phyloP scores from a whole-genome alignment of 1,140 invertebrate species.

The Thaumetopoea pityocampa region DNA sequence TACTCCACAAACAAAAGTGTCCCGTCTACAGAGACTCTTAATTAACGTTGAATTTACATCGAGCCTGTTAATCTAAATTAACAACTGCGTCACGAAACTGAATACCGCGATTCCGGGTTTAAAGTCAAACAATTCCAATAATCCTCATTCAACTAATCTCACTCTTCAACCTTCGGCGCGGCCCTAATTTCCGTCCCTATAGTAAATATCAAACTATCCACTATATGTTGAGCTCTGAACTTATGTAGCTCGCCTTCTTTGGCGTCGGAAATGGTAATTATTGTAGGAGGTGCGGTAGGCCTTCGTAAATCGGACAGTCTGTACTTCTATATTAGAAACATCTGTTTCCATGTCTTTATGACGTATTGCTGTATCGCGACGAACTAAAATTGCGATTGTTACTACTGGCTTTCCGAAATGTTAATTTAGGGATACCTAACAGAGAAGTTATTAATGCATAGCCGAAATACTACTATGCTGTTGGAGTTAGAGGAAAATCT shows the following conservation, averaged over 20 bases:
- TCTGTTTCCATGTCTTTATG: constrained; percentile 21
- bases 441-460: too few relatives aligned
- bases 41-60: constrained; percentile 14
- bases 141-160: constrained; percentile 27
- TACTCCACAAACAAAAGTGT: too few relatives aligned
- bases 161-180: constrained; percentile 21
- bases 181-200: constrained; percentile 27
- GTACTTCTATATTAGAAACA: constrained; percentile 18
- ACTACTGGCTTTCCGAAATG: too few relatives aligned
- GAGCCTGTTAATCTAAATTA: constrained; percentile 18
- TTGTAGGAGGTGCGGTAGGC: neutral
- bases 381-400: constrained; percentile 12
- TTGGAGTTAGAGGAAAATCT: too few relatives aligned
- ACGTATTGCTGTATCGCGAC: constrained; percentile 16
- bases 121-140: constrained; percentile 34
- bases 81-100: constrained; percentile 17
- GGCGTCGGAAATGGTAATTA: neutral
- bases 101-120: constrained; percentile 19
- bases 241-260: neutral
- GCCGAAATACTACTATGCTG: too few relatives aligned
- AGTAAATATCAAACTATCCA: constrained; percentile 26
- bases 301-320: constrained; percentile 8
- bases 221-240: constrained; percentile 9
- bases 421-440: too few relatives aligned
- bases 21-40: too few relatives aligned